Percentiles rank a stretch among this genome's conserved stretches.
phyloP scores from a whole-genome alignment of 2,113 vertebrate genomes.

The Toxostoma redivivum region DNA sequence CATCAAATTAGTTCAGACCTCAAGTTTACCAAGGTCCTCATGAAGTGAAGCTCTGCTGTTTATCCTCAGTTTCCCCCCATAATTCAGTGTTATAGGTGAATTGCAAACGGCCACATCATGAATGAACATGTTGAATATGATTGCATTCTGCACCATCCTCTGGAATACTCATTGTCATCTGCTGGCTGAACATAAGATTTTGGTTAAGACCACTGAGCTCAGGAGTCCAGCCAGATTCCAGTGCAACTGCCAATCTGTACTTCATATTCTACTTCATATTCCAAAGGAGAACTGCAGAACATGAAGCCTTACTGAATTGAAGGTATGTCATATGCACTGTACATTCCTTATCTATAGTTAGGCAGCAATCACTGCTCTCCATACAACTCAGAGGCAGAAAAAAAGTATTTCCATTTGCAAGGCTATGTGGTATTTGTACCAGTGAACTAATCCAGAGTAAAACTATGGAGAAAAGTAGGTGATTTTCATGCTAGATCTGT shows the following conservation, averaged over 20 bases:
- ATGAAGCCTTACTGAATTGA: neutral
- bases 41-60: neutral
- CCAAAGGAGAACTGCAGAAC: neutral
- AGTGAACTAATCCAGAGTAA: neutral
- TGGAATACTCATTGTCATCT: neutral
- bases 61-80: neutral
- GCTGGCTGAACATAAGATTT: neutral
- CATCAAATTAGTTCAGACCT: neutral
- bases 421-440: neutral
- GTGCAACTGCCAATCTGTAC: neutral
- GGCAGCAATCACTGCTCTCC: neutral
- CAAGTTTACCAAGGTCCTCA: neutral
- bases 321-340: neutral
- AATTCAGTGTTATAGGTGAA: neutral
- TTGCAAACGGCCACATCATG: neutral
- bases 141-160: neutral
- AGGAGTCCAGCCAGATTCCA: neutral
- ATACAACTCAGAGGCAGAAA: neutral
- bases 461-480: neutral
- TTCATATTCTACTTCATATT: neutral
- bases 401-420: neutral
- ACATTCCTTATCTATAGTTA: neutral
- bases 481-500: neutral
- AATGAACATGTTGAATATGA: neutral
- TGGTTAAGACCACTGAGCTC: neutral